Conservation (phyloP, 2,113 vertebrate genomes). For the Tringa solitaria region DNA sequence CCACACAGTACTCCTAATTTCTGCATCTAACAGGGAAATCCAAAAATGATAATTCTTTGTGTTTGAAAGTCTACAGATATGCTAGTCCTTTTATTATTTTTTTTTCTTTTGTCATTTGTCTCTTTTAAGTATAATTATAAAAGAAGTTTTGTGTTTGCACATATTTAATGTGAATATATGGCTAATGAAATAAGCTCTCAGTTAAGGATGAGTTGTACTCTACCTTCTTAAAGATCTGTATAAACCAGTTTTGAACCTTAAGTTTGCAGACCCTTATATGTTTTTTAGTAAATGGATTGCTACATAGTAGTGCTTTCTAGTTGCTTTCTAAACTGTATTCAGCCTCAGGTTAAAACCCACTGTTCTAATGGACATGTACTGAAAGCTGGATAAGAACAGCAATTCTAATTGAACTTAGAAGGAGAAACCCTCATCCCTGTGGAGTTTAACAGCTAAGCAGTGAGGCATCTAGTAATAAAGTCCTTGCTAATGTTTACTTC, state of each 20-base stretch:
- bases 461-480: background rate
- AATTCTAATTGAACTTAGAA: background rate
- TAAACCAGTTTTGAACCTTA: background rate
- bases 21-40: background rate
- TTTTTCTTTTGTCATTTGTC: background rate
- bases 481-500: background rate
- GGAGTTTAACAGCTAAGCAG: background rate
- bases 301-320: rapidly evolving
- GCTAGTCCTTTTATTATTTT: background rate
- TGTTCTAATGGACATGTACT: background rate
- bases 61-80: background rate
- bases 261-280: background rate
- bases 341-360: background rate
- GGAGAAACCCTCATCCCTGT: background rate
- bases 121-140: background rate
- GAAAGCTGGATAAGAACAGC: background rate
- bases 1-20: background rate
- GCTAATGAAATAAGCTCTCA: background rate
- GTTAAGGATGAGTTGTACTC: background rate
- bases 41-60: background rate
- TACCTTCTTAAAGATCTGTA: background rate
- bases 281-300: background rate
- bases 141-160: background rate
- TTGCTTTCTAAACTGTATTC: background rate
- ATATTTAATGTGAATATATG: background rate